phyloP scores from a whole-genome alignment of 2,113 vertebrate species.

The Amblyopsis rosae region DNA sequence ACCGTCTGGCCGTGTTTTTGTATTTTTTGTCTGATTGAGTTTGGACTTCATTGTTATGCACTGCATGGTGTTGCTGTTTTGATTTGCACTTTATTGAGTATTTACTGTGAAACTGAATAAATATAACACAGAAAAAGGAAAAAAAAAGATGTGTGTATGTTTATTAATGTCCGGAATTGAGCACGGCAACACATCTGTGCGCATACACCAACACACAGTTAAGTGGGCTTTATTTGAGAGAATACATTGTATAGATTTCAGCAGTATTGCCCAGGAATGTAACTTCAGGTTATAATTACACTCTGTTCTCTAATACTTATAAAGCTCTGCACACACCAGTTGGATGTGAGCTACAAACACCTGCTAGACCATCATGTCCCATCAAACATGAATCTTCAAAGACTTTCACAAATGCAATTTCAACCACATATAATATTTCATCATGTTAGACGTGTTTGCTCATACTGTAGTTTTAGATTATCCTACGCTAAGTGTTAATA shows the following conservation, averaged over 20 bases:
- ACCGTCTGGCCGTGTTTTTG: slow-evolving; percentile 1
- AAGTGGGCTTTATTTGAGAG: slow-evolving; percentile 14
- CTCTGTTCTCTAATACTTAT: slow-evolving; percentile 23
- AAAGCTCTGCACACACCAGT: background rate
- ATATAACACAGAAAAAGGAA: slow-evolving; percentile 43
- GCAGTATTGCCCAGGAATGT: slow-evolving; percentile 18
- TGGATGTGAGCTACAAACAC: background rate
- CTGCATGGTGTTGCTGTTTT: slow-evolving; percentile 79
- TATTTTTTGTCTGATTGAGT: slow-evolving; percentile 41
- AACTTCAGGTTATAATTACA: slow-evolving; percentile 29
- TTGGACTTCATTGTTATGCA: slow-evolving; percentile 65
- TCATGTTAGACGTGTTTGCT: background rate
- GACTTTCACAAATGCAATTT: background rate
- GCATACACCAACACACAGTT: background rate
- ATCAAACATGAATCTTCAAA: slow-evolving; percentile 8
- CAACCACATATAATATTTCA: background rate
- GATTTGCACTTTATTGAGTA: slow-evolving; percentile 81
- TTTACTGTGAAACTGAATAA: slow-evolving; percentile 75
- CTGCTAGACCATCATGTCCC: slow-evolving; percentile 19
- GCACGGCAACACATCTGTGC: background rate
- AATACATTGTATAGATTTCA: slow-evolving; percentile 6
- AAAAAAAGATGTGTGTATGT: slow-evolving; percentile 4
- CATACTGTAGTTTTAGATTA: background rate
- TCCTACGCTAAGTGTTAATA: background rate
- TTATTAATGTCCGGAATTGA: background rate